A percentile compares a stretch with the other conserved stretches of the same genome.
Conservation (phyloP, 2,888 invertebrate genomes). For the Apomyelois bistriatella region DNA sequence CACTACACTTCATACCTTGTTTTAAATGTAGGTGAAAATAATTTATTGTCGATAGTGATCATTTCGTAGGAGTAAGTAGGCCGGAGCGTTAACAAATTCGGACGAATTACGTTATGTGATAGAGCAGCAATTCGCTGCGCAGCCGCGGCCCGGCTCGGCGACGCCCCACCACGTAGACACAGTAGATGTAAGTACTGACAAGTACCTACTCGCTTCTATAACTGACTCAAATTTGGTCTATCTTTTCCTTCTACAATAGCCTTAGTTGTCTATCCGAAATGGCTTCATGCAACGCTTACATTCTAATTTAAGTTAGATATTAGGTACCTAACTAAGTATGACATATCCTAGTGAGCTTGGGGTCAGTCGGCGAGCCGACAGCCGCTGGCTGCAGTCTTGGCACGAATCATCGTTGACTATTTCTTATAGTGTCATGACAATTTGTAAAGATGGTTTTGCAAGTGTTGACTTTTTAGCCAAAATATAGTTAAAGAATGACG, state of each 20-base stretch:
- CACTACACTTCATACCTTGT: conserved; percentile 70
- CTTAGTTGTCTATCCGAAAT: conserved; percentile 41
- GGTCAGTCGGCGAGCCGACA: conserved; percentile 48
- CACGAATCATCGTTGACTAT: conserved; percentile 71
- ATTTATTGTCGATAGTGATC: conserved; percentile 78
- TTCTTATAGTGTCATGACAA: conserved; percentile 77
- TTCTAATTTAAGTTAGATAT: conserved; percentile 47
- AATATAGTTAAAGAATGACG: conserved; percentile 77
- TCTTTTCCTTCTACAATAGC: conserved; percentile 43
- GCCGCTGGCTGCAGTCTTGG: conserved; percentile 47
- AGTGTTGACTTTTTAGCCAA: conserved; percentile 80
- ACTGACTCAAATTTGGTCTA: conserved; percentile 33
- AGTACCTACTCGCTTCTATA: conserved; percentile 44
- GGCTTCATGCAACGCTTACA: conserved; percentile 56
- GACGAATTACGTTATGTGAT: conserved; percentile 76
- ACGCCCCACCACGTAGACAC: conserved; percentile 28
- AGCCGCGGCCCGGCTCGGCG: conserved; percentile 53
- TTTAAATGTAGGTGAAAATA: conserved; percentile 76
- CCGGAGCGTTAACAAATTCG: conserved; percentile 75
- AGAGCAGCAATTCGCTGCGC: conserved; percentile 54
- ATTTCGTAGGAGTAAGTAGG: conserved; percentile 78
- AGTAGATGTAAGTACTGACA: conserved; percentile 39
- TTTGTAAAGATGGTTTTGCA: conserved; percentile 77
- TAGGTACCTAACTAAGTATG: conserved; percentile 46
- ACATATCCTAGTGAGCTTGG: conserved; percentile 61